Evolutionary conservation across 2,113 vertebrate species (phyloP), one percentile per base, ranked within the genome.

Genomic region (Polyodon spathula): DNA sequence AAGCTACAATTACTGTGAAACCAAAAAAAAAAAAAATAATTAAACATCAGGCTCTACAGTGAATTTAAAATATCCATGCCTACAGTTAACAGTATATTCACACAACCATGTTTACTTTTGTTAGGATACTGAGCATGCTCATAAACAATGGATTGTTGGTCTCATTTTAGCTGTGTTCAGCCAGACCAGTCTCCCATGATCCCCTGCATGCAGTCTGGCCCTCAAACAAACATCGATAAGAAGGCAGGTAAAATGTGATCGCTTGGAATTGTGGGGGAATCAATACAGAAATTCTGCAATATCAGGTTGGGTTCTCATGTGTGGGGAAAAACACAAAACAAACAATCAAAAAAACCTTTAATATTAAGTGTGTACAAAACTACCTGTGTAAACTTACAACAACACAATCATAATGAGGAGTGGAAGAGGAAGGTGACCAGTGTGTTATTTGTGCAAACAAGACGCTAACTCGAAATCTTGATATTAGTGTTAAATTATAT

Each of bases 201-300:
- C 63, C 71, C 53, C 55, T 58, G 62, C 66, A 48, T 37, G 40
- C 60, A 54, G 63, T 56, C 63, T 61, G 66, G 66, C 40, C 60
- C 39, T 37, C 53, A 72, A 84, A 74, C 73, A 81, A 81, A 81
- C 86, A 88, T 82, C 86, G 75, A 82, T 84, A 64, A 66, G 68
- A 67, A 81, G 70, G 75, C 74, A 81, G 85, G 77, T 83, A 81
- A 80, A 84, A 85, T 78, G 74, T 88, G 84, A 87, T 76, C 78
- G 79, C 80, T 60, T 64, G 66, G 77, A 85, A 84, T 73, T 86
- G 80, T 84, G 70, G 71, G 74, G 81, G 76, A 74, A 84, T 86
- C 83, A 75, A 76, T 86, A 81, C 53, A 75, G 70, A 73, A 67
- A 78, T 64, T 61, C 1, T 74, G 68, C 67, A 77, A 73, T 72